Evolutionary conservation across 2,888 invertebrate genomes (phyloP).

Genomic region (Cancer borealis): DNA sequence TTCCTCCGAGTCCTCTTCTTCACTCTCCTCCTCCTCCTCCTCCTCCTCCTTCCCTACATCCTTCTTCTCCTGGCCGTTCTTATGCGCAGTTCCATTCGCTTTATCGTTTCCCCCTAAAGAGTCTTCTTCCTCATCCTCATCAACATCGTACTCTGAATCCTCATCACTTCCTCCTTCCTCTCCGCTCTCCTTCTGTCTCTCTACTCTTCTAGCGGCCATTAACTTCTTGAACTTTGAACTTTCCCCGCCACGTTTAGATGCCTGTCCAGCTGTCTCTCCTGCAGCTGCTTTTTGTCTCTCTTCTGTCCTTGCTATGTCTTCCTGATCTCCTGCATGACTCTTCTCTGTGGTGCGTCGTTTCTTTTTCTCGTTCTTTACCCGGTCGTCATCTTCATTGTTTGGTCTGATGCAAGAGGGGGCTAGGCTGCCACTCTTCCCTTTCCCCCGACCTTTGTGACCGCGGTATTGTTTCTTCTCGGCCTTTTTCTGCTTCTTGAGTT

Average conservation of each 20-base stretch:
- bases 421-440: conserved; percentile 63
- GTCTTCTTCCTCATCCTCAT: conserved; percentile 68
- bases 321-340: conserved; percentile 74
- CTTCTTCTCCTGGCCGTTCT: conserved; percentile 28
- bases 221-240: conserved; percentile 73
- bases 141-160: conserved; percentile 66
- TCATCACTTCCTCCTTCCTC: conserved; percentile 72
- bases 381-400: conserved; percentile 63
- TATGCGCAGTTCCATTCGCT: neutral
- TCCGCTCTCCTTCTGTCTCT: conserved; percentile 57
- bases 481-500: conserved; percentile 75
- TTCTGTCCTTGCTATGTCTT: conserved; percentile 46
- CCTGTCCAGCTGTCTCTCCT: neutral
- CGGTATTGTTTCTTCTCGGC: conserved; percentile 65
- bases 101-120: conserved; percentile 39
- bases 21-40: conserved; percentile 65
- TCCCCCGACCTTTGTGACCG: conserved; percentile 52
- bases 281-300: neutral
- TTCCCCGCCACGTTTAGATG: conserved; percentile 59
- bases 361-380: conserved; percentile 44
- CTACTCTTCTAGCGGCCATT: conserved; percentile 68
- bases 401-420: conserved; percentile 63
- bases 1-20: conserved; percentile 64
- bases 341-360: conserved; percentile 72
- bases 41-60: conserved; percentile 35